A percentile compares a stretch with the other conserved stretches of the same genome.
Evolutionary conservation across 2,113 vertebrate species (phyloP).

Genomic region (Scatophagus argus): DNA sequence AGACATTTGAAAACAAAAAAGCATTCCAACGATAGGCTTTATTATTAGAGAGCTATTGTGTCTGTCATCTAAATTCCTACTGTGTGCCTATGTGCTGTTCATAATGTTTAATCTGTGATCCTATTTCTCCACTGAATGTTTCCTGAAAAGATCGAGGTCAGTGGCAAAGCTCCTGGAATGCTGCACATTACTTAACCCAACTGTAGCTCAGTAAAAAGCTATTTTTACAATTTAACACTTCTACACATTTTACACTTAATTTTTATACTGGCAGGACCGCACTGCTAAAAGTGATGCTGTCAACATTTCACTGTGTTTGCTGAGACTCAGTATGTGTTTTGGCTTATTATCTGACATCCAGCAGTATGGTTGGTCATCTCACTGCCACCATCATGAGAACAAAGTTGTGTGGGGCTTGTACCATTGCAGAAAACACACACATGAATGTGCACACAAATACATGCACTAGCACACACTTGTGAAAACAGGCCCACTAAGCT

Average conservation of each 20-base stretch:
- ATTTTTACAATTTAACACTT: conserved; percentile 49
- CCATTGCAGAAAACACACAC: conserved; percentile 35
- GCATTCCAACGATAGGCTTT: conserved; percentile 34
- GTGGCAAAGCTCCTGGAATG: conserved; percentile 65
- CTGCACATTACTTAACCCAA: conserved; percentile 59
- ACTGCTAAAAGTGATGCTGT: conserved; percentile 39
- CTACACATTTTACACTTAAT: too few species aligned
- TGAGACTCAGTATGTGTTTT: conserved; percentile 43
- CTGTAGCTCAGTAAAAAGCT: conserved; percentile 51
- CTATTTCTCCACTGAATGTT: conserved; percentile 64
- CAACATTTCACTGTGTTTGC: conserved; percentile 42
- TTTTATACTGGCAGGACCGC: conserved; percentile 31
- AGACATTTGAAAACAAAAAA: conserved; percentile 29
- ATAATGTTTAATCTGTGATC: conserved; percentile 72
- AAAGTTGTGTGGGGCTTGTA: conserved; percentile 50
- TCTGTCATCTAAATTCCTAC: conserved; percentile 44
- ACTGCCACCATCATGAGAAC: conserved; percentile 44
- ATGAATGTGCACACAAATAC: conserved; percentile 22
- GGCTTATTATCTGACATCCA: conserved; percentile 53
- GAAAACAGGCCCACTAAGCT: conserved; percentile 49
- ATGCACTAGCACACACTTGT: conserved; percentile 46
- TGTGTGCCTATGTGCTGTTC: conserved; percentile 44
- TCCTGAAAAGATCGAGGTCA: conserved; percentile 78
- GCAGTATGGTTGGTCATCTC: conserved; percentile 35
- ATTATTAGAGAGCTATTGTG: conserved; percentile 51